Evolutionary conservation across 2,888 invertebrate genomes (phyloP), one percentile per base, ranked within the genome.

Genomic region (Cyclophora punctaria): DNA sequence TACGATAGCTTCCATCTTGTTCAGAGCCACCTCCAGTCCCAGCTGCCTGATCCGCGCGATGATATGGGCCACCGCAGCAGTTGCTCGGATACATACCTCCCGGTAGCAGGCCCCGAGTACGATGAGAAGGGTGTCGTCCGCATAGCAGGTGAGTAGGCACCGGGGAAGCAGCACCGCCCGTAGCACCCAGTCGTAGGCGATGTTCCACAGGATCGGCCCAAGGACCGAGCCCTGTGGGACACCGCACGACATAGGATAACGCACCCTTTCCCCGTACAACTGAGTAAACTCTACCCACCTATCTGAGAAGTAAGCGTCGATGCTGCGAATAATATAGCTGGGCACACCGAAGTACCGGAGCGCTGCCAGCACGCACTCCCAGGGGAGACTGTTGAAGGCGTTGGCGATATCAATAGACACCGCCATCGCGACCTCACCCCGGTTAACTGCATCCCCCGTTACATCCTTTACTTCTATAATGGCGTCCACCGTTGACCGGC

Each of bases 191-290:
- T 57, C 50, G 45, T 51, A 57, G 1, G 50, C 56, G 33, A 59
- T 5, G 50, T 59, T 56, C 54, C 57, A 61, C 48, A 58, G 48
- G 5, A 57, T 48, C 2, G 57, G 57, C 2, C 52, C 57, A 5
- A 59, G 33, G 2, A 59, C 56, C 7, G 61, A 59, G n/a, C 53
- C 55, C 54, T 48, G 57, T 49, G 54, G 56, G 52, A 57, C 57
- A 41, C 57, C 52, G 49, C 47, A 46, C n/a, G 37, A 4, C 37
- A 37, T 5, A 4, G 4, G 5, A 48, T 41, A 20, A n/a, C 7
- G 33, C 3, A 5, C 20, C 44, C n/a, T 5, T 20, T n/a, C 44
- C n/a, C 44, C 33, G 44, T 20, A 20, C 20, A 20, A 20, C 44
- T 4, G 37, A 35, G 20, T 20, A n/a, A 5, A 20, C 44, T 20